Evolutionary conservation across 1,140 invertebrate genomes (phyloP), one percentile per base, ranked within the genome.

Genomic region (Drosophila malerkotliana): DNA sequence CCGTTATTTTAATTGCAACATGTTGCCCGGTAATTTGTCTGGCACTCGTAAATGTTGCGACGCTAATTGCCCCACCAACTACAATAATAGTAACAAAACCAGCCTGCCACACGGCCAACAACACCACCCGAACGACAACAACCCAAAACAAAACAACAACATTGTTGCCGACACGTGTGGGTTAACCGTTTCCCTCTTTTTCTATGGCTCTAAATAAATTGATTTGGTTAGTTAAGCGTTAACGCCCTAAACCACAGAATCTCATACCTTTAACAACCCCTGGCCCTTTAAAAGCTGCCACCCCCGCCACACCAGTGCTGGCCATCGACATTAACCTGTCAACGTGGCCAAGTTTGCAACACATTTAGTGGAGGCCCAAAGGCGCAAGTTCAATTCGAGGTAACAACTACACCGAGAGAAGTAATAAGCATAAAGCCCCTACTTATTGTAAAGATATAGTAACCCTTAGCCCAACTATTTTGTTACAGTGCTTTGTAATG

Each of bases 1-100:
- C 82, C 82, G 82, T 85, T 85, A 87, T 85, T 85, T 85, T 85
- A 85, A 85, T 85, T 85, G 82, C 82, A 85, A 87, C 82, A 85
- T 87, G 82, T 85, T 85, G 82, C 82, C 61, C 71, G 78, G 78
- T 87, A 85, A 85, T 85, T 85, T 85, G 82, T 85, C 82, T 85
- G 83, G 79, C 74, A 85, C 82, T 85, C 78, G 82, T 87, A 85
- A 85, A 85, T 87, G 81, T 78, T 87, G 78, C 78, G 78, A 78
- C 78, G 78, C 81, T 85, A 85, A 85, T 85, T 85, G 82, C 78
- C 73, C 32, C 51, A 21, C 63, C 45, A 39, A 53, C 54, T 53
- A 67, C 41, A 66, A 49, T 55, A 52, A 32, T 24, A 64, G 8
- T 14, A 49, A 44, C 32, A 48, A 34, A 48, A 34, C 49, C 62